Evolutionary conservation across 2,888 invertebrate species (phyloP).

Genomic region (Caprella mutica): DNA sequence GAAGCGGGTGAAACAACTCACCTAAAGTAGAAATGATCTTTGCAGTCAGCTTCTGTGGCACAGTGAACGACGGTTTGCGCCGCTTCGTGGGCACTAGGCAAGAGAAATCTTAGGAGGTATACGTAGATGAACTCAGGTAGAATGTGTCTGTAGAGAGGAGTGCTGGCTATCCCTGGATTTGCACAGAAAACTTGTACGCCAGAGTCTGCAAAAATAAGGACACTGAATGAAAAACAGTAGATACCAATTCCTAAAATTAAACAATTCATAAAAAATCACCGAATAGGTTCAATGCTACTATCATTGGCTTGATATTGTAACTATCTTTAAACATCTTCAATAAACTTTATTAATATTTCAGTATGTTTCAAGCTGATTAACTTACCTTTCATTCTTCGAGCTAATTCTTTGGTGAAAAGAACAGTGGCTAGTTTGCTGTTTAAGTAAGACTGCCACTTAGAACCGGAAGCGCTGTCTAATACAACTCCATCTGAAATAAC

Average conservation of each 20-base stretch:
- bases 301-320: too few species aligned
- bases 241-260: too few species aligned
- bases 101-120: background rate
- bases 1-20: background rate
- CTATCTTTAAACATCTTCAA: too few species aligned
- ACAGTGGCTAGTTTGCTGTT: conserved; percentile 41
- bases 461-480: too few species aligned
- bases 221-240: too few species aligned
- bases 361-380: too few species aligned
- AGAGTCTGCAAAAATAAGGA: background rate
- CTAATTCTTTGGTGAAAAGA: conserved; percentile 39
- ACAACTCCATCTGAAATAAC: too few species aligned
- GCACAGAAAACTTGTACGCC: conserved; percentile 1
- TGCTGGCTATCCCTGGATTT: background rate
- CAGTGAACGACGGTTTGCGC: conserved; percentile 1
- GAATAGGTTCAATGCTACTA: too few species aligned
- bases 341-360: too few species aligned
- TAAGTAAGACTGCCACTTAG: conserved; percentile 37
- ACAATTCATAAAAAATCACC: too few species aligned
- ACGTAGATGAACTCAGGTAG: conserved; percentile 1
- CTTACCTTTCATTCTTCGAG: conserved; percentile 23
- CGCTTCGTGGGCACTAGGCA: background rate
- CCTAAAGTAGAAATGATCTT: background rate
- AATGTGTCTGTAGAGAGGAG: background rate
- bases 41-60: background rate